These are phyloP conservation scores for Lucilia sericata DNA, from an alignment of 1,140 invertebrate species.

Conservation along the genomic window DNA sequence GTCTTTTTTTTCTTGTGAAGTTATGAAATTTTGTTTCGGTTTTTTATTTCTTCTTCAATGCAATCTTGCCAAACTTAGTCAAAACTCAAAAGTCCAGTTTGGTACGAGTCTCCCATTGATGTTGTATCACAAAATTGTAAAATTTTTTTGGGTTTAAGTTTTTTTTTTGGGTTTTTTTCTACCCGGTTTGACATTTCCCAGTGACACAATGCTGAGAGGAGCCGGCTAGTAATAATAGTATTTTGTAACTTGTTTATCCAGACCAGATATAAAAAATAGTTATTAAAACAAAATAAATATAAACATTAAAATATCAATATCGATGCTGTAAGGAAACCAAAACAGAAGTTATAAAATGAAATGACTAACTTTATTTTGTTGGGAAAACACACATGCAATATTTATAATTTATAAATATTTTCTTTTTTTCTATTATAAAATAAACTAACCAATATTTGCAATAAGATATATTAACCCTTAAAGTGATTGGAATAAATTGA, in stretches of 20 bases:
- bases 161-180: background rate
- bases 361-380: background rate
- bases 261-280: background rate
- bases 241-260: slow-evolving; percentile 9
- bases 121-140: background rate
- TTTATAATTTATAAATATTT: slow-evolving; percentile 22
- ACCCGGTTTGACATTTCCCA: slow-evolving; percentile 40
- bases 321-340: background rate
- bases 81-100: background rate
- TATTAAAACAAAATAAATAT: background rate
- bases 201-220: slow-evolving; percentile 34
- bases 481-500: background rate
- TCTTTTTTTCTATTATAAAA: slow-evolving; percentile 30
- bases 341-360: background rate
- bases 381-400: background rate
- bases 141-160: background rate
- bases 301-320: background rate
- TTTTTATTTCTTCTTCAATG: background rate
- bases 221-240: background rate
- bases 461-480: background rate
- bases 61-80: background rate
- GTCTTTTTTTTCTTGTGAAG: background rate
- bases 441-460: background rate
- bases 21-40: background rate
- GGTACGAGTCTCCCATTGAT: background rate